A percentile compares a stretch with the other conserved stretches of the same genome.
phyloP scores from a whole-genome alignment of 2,797 vertebrate genomes.

The Macroramphosus scolopax region DNA sequence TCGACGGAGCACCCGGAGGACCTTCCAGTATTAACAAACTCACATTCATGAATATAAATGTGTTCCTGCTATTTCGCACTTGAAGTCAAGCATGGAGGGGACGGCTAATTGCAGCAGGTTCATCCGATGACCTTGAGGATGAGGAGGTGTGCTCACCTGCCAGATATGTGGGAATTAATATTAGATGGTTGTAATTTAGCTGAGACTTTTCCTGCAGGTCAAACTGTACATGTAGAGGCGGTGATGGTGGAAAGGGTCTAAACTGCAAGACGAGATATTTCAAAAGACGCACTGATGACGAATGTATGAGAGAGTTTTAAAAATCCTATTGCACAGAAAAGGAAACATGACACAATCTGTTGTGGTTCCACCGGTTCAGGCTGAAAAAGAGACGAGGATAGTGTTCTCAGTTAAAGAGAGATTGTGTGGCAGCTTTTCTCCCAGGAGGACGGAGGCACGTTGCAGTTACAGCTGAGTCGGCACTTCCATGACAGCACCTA shows the following conservation, averaged over 20 bases:
- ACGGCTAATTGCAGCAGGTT: conserved; percentile 6
- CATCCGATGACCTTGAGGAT: conserved; percentile 2
- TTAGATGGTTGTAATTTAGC: background rate
- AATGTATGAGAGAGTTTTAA: no score
- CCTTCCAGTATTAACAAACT: conserved; percentile 25
- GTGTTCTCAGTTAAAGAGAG: conserved; percentile 14
- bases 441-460: conserved; percentile 6
- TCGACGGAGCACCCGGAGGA: conserved; percentile 16
- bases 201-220: no score
- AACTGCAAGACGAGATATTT: no score
- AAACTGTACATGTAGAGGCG: no score
- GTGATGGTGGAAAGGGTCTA: no score
- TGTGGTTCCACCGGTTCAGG: no score
- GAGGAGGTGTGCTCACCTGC: conserved; percentile 3
- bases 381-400: no score
- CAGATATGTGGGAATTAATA: conserved; percentile 8
- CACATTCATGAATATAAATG: conserved; percentile 34
- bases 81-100: conserved; percentile 10
- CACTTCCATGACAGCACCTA: conserved; percentile 28
- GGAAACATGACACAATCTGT: no score
- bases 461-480: conserved; percentile 43
- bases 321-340: no score
- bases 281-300: no score
- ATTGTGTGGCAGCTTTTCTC: conserved; percentile 27
- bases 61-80: conserved; percentile 17